Conservation (phyloP, 2,888 invertebrate genomes). For the Drosophila peninsularis region DNA sequence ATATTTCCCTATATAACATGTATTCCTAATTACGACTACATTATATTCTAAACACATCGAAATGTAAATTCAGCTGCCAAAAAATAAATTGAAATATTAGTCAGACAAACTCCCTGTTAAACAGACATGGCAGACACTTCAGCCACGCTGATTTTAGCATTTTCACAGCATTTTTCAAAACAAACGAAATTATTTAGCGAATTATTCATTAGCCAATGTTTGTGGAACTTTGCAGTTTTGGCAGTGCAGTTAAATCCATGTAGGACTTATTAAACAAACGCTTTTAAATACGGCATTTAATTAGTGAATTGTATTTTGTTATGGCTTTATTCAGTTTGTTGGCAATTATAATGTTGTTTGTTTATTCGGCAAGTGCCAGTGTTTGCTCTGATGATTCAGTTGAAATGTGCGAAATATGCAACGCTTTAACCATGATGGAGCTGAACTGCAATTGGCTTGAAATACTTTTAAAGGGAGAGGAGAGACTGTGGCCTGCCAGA, state of each 20-base stretch:
- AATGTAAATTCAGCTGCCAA: too few species aligned
- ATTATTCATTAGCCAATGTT: constrained; percentile 8
- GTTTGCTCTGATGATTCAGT: not conserved
- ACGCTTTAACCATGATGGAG: not conserved
- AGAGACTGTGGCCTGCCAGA: not conserved
- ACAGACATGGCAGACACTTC: not conserved
- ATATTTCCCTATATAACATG: too few species aligned
- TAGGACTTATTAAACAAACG: constrained; percentile 5
- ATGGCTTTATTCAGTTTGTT: constrained; percentile 2
- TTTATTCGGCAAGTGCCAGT: not conserved
- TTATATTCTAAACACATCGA: too few species aligned
- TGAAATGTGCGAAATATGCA: not conserved
- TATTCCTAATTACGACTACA: too few species aligned
- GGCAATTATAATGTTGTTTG: constrained; percentile 1
- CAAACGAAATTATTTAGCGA: not conserved
- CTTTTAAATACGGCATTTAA: not conserved
- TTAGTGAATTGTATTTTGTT: constrained; percentile 7
- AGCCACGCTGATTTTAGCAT: not conserved
- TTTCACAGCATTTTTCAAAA: not conserved
- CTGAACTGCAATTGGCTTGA: not conserved
- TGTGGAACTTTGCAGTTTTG: not conserved
- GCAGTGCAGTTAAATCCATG: not conserved
- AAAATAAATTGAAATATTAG: not conserved
- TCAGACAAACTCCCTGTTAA: not conserved
- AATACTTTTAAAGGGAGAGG: not conserved